Evolutionary conservation across 2,113 vertebrate genomes (phyloP).

Genomic region (Nerophis ophidion): DNA sequence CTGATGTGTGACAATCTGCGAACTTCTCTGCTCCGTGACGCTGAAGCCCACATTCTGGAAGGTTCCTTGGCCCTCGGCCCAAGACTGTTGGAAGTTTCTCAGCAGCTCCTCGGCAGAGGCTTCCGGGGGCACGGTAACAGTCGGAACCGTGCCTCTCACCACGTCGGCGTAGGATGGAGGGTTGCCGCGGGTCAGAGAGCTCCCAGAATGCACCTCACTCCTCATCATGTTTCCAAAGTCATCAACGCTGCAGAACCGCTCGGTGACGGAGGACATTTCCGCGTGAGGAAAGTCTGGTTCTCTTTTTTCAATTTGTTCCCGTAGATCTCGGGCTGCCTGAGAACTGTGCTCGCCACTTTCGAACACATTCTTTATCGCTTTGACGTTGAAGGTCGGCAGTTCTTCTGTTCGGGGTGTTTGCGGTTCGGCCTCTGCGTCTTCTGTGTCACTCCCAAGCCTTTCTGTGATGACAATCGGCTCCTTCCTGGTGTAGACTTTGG

Average conservation of each 20-base stretch:
- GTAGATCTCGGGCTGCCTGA: conserved; percentile 68
- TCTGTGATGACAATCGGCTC: conserved; percentile 70
- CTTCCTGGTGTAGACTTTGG: conserved; percentile 64
- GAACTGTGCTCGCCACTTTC: conserved; percentile 74
- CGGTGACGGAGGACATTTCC: conserved; percentile 57
- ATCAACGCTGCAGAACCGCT: conserved; percentile 69
- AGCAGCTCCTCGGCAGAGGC: conserved; percentile 74
- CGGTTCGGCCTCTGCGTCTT: conserved; percentile 59
- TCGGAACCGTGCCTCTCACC: conserved; percentile 72
- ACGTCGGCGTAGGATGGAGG: conserved; percentile 90
- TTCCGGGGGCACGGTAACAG: conserved; percentile 65
- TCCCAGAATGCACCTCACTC: conserved; percentile 57
- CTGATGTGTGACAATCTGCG: conserved; percentile 72
- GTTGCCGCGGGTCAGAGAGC: conserved; percentile 63
- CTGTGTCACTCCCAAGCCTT: conserved; percentile 64
- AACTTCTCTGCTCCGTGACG: conserved; percentile 70
- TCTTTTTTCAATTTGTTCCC: conserved; percentile 62
- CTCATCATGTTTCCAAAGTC: conserved; percentile 67
- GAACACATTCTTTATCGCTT: conserved; percentile 74
- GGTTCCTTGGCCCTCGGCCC: conserved; percentile 80
- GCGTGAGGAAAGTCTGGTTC: conserved; percentile 44
- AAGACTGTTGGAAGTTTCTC: conserved; percentile 81
- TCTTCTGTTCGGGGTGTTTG: conserved; percentile 62
- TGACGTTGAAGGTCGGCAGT: conserved; percentile 67
- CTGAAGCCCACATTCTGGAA: conserved; percentile 78